phyloP scores from a whole-genome alignment of 53 echinoderm and acorn worm genomes.

The Paracentrotus lividus region DNA sequence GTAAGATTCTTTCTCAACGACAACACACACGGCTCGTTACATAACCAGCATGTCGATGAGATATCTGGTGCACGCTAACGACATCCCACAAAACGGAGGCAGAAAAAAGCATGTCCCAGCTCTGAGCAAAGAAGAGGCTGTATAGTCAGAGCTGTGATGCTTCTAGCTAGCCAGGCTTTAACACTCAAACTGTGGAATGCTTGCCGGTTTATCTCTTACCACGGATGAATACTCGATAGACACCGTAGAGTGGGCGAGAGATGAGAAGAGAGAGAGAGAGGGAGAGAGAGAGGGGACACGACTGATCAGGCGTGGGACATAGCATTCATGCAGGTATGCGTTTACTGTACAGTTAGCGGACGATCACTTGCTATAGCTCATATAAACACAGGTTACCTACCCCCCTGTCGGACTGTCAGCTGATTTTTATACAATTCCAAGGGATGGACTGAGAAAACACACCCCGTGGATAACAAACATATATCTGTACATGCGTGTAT shows the following conservation, averaged over 20 bases:
- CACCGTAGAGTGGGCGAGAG: conserved; percentile 11
- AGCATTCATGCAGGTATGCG: conserved; percentile 52
- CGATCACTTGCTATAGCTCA: neutral
- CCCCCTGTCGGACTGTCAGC: conserved; percentile 4
- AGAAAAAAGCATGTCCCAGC: conserved; percentile 30
- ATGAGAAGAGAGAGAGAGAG: conserved; percentile 26
- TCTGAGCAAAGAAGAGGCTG: neutral
- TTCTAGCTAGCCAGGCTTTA: conserved; percentile 38
- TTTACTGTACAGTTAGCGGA: neutral
- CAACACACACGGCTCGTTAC: neutral
- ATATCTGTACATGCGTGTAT: conserved; percentile 40
- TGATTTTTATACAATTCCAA: conserved; percentile 23
- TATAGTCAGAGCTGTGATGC: neutral
- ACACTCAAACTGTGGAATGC: conserved; percentile 67
- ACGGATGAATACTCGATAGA: conserved; percentile 51
- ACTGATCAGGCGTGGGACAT: conserved; percentile 33
- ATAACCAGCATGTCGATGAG: conserved; percentile 48
- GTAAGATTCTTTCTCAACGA: neutral
- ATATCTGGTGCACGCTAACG: neutral
- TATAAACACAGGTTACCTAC: neutral
- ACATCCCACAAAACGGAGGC: neutral
- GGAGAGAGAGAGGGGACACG: conserved; percentile 23
- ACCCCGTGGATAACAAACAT: conserved; percentile 26
- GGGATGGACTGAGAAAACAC: conserved; percentile 43
- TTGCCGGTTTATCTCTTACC: conserved; percentile 41